Conservation (phyloP, 2,113 vertebrate species). For the Oryzias melastigma region DNA sequence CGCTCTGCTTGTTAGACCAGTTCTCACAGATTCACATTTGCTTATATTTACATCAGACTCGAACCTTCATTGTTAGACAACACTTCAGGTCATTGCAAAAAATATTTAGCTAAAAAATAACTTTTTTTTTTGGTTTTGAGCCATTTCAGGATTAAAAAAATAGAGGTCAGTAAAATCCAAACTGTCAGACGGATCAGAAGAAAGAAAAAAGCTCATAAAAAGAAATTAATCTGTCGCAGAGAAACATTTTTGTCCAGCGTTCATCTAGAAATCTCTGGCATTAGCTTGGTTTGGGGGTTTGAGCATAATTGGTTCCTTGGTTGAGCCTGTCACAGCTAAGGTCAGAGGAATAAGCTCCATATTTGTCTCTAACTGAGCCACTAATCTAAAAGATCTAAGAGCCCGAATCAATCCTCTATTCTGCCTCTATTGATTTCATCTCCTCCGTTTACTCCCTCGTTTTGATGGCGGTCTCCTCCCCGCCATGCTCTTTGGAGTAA, state of each 20-base stretch:
- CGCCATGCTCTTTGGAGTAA: constrained; percentile 65
- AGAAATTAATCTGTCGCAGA: constrained; percentile 28
- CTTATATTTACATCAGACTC: constrained; percentile 50
- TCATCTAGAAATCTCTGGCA: constrained; percentile 55
- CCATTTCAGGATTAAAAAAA: background rate
- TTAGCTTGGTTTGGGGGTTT: constrained; percentile 59
- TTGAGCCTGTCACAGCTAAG: constrained; percentile 64
- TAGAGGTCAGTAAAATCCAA: background rate
- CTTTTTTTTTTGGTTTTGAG: too few relatives aligned
- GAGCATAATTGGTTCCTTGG: constrained; percentile 70
- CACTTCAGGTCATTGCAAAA: constrained; percentile 5
- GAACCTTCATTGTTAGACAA: constrained; percentile 31
- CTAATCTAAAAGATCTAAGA: constrained; percentile 78
- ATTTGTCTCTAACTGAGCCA: constrained; percentile 70
- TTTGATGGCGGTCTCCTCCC: constrained; percentile 46
- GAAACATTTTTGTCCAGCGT: constrained; percentile 26
- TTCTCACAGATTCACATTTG: constrained; percentile 45
- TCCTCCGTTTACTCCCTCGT: constrained; percentile 63
- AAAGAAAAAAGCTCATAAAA: constrained; percentile 5
- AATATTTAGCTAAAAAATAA: constrained; percentile 15
- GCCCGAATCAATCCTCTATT: constrained; percentile 74
- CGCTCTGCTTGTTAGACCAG: constrained; percentile 21
- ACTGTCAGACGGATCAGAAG: constrained; percentile 1
- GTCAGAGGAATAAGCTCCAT: constrained; percentile 74
- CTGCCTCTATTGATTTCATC: constrained; percentile 74